phyloP scores from a whole-genome alignment of 2,113 vertebrate genomes.

The Pagrus major region DNA sequence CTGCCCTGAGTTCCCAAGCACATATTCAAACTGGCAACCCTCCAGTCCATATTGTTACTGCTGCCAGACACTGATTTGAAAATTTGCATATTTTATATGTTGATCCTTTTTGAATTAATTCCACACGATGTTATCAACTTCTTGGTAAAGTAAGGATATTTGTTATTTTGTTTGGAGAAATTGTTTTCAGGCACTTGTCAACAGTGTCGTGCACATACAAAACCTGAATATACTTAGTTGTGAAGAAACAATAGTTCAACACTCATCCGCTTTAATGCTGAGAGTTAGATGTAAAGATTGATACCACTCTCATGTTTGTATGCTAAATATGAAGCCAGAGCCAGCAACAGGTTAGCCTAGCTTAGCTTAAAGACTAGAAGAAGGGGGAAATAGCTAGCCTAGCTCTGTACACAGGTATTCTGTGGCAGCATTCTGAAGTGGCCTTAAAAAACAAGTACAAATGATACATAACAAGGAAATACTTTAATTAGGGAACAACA shows the following conservation, averaged over 20 bases:
- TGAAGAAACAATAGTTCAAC: neutral
- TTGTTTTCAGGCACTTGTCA: neutral
- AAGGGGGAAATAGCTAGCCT: neutral
- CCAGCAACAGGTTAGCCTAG: neutral
- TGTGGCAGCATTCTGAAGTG: too few relatives aligned
- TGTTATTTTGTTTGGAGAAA: neutral
- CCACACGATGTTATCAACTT: conserved; percentile 33
- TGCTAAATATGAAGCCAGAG: too few relatives aligned
- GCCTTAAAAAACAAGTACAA: too few relatives aligned
- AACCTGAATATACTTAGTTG: neutral
- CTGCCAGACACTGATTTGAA: conserved; percentile 48
- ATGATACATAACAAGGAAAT: too few relatives aligned
- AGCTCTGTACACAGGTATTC: neutral
- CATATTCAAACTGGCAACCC: conserved; percentile 44
- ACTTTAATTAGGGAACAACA: too few relatives aligned
- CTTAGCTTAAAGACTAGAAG: neutral
- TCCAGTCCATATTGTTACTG: conserved; percentile 37
- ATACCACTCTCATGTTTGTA: neutral
- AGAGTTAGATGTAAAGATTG: neutral
- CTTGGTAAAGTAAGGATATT: neutral
- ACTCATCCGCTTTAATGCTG: neutral
- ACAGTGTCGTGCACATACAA: neutral
- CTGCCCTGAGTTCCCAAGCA: neutral
- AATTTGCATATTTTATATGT: conserved; percentile 41
- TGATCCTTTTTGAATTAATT: conserved; percentile 13